Percentiles rank a stretch among this genome's conserved stretches.
Evolutionary conservation across 2,113 vertebrate species (phyloP).

Genomic region (Psettodes erumei): DNA sequence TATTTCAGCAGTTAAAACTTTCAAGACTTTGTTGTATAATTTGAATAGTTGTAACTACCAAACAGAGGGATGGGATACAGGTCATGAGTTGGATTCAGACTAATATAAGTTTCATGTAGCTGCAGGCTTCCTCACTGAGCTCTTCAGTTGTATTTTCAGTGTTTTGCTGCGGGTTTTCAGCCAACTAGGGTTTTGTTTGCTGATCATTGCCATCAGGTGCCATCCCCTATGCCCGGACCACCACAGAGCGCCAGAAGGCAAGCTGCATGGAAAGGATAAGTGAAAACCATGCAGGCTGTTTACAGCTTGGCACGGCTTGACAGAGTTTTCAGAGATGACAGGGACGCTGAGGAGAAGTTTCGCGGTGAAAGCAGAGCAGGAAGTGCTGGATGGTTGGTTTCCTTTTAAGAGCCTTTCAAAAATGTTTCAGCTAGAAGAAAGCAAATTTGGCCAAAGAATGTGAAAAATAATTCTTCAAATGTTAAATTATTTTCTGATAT

Average conservation of each 20-base stretch:
- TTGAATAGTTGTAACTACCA: too few species aligned
- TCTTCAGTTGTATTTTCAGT: not conserved
- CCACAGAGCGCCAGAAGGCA: slow-evolving; percentile 38
- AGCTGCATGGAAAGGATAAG: slow-evolving; percentile 59
- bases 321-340: slow-evolving; percentile 34
- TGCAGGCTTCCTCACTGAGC: not conserved
- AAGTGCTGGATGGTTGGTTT: slow-evolving; percentile 33
- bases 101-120: not conserved
- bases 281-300: slow-evolving; percentile 46
- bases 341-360: slow-evolving; percentile 32
- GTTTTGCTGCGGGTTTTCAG: slow-evolving; percentile 21
- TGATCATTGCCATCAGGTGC: slow-evolving; percentile 24
- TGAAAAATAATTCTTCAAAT: too few species aligned
- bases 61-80: not conserved
- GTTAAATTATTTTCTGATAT: not conserved
- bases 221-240: slow-evolving; percentile 31
- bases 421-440: too few species aligned
- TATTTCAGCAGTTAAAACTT: not conserved
- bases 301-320: slow-evolving; percentile 25
- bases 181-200: slow-evolving; percentile 20
- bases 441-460: slow-evolving; percentile 37
- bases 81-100: not conserved
- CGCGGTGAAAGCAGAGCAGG: slow-evolving; percentile 14
- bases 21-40: not conserved
- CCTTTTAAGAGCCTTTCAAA: too few species aligned